Evolutionary conservation across 2,797 vertebrate genomes (phyloP).

Genomic region (Margarornis squamiger): DNA sequence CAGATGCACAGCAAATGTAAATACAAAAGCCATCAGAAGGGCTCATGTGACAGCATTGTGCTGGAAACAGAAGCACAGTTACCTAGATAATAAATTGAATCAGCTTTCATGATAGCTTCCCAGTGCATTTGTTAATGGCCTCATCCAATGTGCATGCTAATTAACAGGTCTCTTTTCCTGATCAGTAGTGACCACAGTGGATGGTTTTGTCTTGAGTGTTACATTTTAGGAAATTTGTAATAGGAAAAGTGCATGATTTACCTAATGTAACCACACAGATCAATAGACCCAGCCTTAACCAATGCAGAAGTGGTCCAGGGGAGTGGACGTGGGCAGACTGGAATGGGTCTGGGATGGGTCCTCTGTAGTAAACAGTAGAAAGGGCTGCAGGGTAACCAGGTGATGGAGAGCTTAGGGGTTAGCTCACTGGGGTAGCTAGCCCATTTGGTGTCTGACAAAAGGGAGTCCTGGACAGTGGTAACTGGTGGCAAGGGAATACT

Average conservation of each 20-base stretch:
- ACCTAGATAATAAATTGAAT: neutral
- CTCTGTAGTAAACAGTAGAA: neutral
- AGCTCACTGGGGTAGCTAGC: neutral
- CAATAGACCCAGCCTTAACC: neutral
- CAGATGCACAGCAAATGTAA: conserved; percentile 48
- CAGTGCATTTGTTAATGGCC: neutral
- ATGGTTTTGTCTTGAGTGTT: neutral
- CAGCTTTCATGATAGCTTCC: neutral
- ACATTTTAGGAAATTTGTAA: neutral
- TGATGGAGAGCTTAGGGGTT: neutral
- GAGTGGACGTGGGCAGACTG: neutral
- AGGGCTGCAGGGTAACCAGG: neutral
- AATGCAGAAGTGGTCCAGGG: neutral
- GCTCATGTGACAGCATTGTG: neutral
- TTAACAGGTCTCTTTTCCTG: neutral
- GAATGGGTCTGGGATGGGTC: neutral
- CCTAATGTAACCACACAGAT: neutral
- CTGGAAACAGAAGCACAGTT: neutral
- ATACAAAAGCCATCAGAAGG: neutral
- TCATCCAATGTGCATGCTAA: neutral
- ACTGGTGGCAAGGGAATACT: neutral
- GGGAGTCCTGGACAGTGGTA: neutral
- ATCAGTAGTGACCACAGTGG: neutral
- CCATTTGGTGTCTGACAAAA: neutral
- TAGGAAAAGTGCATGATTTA: neutral